Evolutionary conservation across 2,797 vertebrate species (phyloP), one percentile per base, ranked within the genome.

Genomic region (Taenioides sp.): DNA sequence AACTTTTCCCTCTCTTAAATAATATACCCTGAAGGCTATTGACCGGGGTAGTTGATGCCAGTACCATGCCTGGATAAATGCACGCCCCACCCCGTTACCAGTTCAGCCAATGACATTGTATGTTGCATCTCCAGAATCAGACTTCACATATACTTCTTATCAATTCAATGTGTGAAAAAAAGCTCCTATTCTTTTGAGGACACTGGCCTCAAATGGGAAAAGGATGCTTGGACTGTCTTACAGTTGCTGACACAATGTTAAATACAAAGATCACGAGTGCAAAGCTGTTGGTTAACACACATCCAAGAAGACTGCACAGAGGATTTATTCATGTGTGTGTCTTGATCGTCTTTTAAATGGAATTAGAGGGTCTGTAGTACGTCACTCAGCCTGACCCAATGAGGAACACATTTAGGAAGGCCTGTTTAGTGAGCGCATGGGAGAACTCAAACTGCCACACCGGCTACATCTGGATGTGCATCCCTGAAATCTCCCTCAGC

Each of bases 391-490:
- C 73, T 77, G 73, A 89, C 90, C 74, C 92, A 93, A 94, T 91
- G 77, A 89, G 76, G 86, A 94, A 91, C 93, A 92, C 78, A 91
- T 92, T 92, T 78, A 73, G 75, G 59, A 40, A 25, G 31, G 16
- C 11, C 25, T 69, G 62, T 74, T 37, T 54, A 57, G 69, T 76
- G 70, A 49, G 65, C 65, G 67, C 64, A 50, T 75, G 65, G 52
- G 49, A 73, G 73, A 83, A 79, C 43, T 47, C 43, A 16, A 47
- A 47, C 71, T 68, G 80, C 80, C 74, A 87, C 72, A 70, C 63
- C 78, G 80, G 83, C 82, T 90, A 92, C 92, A 93, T 94, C 93
- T 95, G 93, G 89, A 73, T 63, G 67, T 82, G 86, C 78, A 87
- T 90, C 84, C 78, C 81, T 89, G 87, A 86, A 76, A 82, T 81